phyloP scores from a whole-genome alignment of 2,888 invertebrate genomes.

The Villa cingulata region DNA sequence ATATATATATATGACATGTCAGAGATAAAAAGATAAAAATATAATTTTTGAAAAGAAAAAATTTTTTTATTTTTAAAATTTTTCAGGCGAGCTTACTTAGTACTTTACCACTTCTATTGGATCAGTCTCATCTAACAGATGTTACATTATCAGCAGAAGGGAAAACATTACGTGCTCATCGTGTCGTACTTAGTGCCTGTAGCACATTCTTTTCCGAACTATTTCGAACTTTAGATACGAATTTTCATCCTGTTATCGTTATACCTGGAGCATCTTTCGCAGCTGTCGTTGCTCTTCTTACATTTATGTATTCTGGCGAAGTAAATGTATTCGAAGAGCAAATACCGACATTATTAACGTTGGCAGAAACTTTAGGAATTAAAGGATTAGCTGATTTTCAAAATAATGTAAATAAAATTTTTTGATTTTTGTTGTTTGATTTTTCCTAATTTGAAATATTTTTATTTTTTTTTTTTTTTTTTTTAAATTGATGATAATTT shows the following conservation, averaged over 20 bases:
- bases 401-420: conserved; percentile 46
- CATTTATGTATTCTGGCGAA: conserved; percentile 81
- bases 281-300: conserved; percentile 51
- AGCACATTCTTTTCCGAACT: conserved; percentile 82
- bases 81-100: conserved; percentile 61
- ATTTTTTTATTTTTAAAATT: conserved; percentile 10
- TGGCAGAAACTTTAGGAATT: conserved; percentile 68
- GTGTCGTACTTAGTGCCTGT: conserved; percentile 75
- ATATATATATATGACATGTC: too few species aligned
- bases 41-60: too few species aligned
- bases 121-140: conserved; percentile 70
- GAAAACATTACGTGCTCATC: conserved; percentile 70
- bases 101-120: conserved; percentile 62
- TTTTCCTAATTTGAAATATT: background rate
- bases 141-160: conserved; percentile 78
- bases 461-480: conserved; percentile 9
- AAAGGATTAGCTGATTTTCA: conserved; percentile 65
- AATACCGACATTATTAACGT: conserved; percentile 58
- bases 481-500: too few species aligned
- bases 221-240: conserved; percentile 41
- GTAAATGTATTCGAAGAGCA: conserved; percentile 70
- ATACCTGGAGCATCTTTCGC: conserved; percentile 34
- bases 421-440: background rate
- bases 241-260: conserved; percentile 34
- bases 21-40: too few species aligned